phyloP scores from a whole-genome alignment of 1,140 invertebrate species.

The Druon quercuslanigerum region DNA sequence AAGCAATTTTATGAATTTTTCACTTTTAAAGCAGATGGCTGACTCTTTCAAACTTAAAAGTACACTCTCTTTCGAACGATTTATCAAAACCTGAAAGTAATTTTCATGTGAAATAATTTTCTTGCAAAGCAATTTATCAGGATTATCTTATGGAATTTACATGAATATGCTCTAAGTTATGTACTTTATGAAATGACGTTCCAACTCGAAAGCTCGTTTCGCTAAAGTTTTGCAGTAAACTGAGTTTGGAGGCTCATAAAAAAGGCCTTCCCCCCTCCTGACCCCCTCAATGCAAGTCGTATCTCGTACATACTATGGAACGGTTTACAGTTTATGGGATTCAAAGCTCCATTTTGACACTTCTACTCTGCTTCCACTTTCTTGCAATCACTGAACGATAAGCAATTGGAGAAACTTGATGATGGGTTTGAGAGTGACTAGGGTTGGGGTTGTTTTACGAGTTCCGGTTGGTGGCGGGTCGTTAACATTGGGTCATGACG shows the following conservation, averaged over 20 bases:
- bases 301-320: background rate
- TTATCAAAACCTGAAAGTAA: too few relatives aligned
- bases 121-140: background rate
- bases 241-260: slow-evolving; percentile 9
- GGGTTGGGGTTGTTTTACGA: background rate
- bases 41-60: too few relatives aligned
- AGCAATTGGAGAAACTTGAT: background rate
- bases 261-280: background rate
- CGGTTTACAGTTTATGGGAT: background rate
- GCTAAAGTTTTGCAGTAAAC: slow-evolving; percentile 3
- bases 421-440: background rate
- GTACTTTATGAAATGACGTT: slow-evolving; percentile 20
- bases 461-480: background rate
- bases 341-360: slow-evolving; percentile 10
- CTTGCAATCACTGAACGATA: background rate
- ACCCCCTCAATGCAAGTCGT: background rate
- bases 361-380: background rate
- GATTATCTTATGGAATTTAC: slow-evolving; percentile 6
- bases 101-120: background rate
- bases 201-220: slow-evolving; percentile 28
- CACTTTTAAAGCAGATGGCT: too few relatives aligned
- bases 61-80: too few relatives aligned
- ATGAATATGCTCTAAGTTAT: slow-evolving; percentile 2
- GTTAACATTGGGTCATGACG: slow-evolving; percentile 22
- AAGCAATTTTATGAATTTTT: too few relatives aligned